Percentiles rank a stretch among this genome's conserved stretches.
These are phyloP conservation scores for Eupeodes luniger DNA, from an alignment of 2,888 invertebrate genomes.

Conservation along the genomic window DNA sequence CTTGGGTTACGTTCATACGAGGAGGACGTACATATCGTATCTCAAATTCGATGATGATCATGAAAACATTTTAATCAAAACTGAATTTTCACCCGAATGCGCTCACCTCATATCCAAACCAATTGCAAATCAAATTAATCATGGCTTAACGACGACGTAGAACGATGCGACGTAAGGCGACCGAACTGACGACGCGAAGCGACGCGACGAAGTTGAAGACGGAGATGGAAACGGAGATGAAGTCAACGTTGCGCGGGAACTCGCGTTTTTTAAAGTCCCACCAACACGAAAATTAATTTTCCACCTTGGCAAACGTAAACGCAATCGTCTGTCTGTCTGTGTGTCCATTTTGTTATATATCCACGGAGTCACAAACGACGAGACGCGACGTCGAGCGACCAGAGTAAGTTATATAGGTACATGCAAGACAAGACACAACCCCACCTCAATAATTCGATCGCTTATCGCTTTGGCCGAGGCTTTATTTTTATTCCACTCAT, in stretches of 20 bases:
- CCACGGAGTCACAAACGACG: not conserved
- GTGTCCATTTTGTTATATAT: conserved; percentile 17
- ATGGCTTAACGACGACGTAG: conserved; percentile 61
- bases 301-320: conserved; percentile 26
- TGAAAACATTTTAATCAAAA: conserved; percentile 65
- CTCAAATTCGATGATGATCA: conserved; percentile 44
- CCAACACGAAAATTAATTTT: conserved; percentile 65
- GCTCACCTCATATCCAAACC: conserved; percentile 63
- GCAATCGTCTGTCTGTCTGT: conserved; percentile 1
- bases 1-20: too few species aligned
- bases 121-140: conserved; percentile 74
- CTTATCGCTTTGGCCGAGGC: conserved; percentile 63
- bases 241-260: conserved; percentile 54
- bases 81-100: conserved; percentile 66
- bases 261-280: conserved; percentile 57
- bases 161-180: not conserved
- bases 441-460: conserved; percentile 72
- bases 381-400: not conserved
- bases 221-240: not conserved
- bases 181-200: too few species aligned
- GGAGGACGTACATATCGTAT: not conserved
- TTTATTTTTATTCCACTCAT: conserved; percentile 66
- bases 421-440: conserved; percentile 44
- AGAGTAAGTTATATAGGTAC: conserved; percentile 32
- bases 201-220: too few species aligned